Evolutionary conservation across 2,113 vertebrate genomes (phyloP), one percentile per base, ranked within the genome.

Genomic region (Bubo blakistoni): DNA sequence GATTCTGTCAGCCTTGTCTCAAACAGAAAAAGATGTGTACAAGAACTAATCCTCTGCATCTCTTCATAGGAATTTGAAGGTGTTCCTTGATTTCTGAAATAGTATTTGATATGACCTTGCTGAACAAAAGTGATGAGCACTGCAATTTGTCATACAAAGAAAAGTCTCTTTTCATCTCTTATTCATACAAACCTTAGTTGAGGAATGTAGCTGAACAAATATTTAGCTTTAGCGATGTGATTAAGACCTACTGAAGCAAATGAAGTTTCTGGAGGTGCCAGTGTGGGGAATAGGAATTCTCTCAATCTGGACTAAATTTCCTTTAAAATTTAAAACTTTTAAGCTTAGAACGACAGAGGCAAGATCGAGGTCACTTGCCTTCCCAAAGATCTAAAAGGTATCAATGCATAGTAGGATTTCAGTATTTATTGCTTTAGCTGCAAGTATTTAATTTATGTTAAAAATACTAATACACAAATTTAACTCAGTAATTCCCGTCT

Each of bases 401-500:
- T 88, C 63, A 94, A 32, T 71, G 86, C 15, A 1, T 74, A 84
- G 69, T 63, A 84, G 86, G 55, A 94, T 96, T 90, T 94, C 83
- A 73, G 46, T 97, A 86, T 96, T 96, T 96, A 95, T 96, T 96
- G 69, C 77, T 96, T 86, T 95, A 96, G 82, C 91, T 90, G 79
- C 71, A 94, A 88, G 78, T 86, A 66, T 94, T 95, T 94, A 80
- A 94, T 95, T 85, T 88, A 84, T 78, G 69, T 91, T 90, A 79
- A 94, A 94, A 94, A 81, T 94, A 91, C 72, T 89, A 89, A 96
- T 94, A 95, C 55, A 88, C 91, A 94, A 86, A 77, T 96, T 91
- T 95, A 84, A 81, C 22, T 91, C 89, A 4, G 47, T 91, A 95
- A 95, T 96, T 96, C 91, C 72, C 36, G 5, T 77, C 79, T 90